Percentiles rank a stretch among this genome's conserved stretches.
Evolutionary conservation across 2,888 invertebrate genomes (phyloP).

Genomic region (Quadroppia sp.): DNA sequence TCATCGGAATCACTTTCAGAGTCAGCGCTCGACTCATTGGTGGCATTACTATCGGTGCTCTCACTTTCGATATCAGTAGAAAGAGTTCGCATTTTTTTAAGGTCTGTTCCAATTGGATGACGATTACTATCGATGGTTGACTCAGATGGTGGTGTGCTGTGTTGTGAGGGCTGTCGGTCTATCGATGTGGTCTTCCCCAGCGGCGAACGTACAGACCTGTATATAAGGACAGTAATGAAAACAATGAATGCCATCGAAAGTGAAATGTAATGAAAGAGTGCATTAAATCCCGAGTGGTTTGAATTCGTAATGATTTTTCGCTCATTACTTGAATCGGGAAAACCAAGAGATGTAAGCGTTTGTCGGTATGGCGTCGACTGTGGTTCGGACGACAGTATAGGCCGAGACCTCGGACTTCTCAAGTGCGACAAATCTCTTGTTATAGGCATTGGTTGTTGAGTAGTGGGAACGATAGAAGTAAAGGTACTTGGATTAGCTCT

Average conservation of each 20-base stretch:
- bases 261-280: conserved; percentile 6
- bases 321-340: conserved; percentile 42
- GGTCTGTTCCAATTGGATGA: conserved; percentile 42
- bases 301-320: conserved; percentile 24
- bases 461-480: not conserved
- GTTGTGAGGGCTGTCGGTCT: conserved; percentile 41
- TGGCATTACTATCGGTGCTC: conserved; percentile 28
- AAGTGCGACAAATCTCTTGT: not conserved
- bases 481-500: not conserved
- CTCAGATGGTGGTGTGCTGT: not conserved
- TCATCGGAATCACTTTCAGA: conserved; percentile 38
- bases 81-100: conserved; percentile 42
- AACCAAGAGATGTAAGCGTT: conserved; percentile 37
- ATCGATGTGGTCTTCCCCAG: conserved; percentile 48
- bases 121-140: not conserved
- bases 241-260: conserved; percentile 8
- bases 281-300: conserved; percentile 25
- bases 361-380: conserved; percentile 31
- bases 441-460: not conserved
- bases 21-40: conserved; percentile 42
- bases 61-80: conserved; percentile 30
- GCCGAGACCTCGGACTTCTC: not conserved
- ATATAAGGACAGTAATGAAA: conserved; percentile 29
- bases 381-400: not conserved
- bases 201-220: conserved; percentile 47